Percentiles rank a stretch among this genome's conserved stretches.
Evolutionary conservation across 53 echinoderm and acorn worm species (phyloP).

Genomic region (Hippasteria phrygiana): DNA sequence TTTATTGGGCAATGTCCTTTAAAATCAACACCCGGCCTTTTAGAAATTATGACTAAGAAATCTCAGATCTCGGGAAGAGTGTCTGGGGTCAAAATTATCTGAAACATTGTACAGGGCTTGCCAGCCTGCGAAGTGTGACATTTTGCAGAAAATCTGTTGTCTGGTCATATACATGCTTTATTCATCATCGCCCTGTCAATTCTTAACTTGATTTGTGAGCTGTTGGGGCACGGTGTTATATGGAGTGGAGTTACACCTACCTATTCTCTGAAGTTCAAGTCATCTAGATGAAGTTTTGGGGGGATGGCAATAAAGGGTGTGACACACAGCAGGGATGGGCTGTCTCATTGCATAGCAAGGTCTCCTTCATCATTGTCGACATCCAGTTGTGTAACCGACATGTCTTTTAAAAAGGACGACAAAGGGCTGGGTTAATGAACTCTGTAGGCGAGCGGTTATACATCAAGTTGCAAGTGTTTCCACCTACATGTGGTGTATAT

Average conservation of each 20-base stretch:
- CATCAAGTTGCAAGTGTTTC: not conserved
- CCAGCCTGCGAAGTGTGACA: not conserved
- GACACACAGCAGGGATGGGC: no score
- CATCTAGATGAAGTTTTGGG: no score
- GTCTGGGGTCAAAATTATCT: not conserved
- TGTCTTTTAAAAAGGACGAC: not conserved
- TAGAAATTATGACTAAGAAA: not conserved
- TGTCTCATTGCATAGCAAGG: no score
- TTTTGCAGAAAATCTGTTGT: slow-evolving; percentile 2
- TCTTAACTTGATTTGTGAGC: not conserved
- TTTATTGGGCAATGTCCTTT: no score
- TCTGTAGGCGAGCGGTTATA: not conserved
- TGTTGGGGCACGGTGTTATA: not conserved
- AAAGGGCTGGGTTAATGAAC: not conserved
- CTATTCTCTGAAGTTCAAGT: no score
- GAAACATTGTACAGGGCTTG: not conserved
- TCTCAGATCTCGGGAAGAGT: not conserved
- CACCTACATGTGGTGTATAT: slow-evolving; percentile 22
- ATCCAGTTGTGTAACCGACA: not conserved
- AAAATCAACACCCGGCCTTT: no score
- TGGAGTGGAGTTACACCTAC: no score
- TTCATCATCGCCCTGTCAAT: not conserved
- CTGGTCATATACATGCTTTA: not conserved
- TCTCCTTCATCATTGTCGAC: not conserved
- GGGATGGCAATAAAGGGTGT: no score